These are phyloP conservation scores for Diadromus collaris DNA, from an alignment of 2,888 invertebrate genomes.

Conservation along the genomic window DNA sequence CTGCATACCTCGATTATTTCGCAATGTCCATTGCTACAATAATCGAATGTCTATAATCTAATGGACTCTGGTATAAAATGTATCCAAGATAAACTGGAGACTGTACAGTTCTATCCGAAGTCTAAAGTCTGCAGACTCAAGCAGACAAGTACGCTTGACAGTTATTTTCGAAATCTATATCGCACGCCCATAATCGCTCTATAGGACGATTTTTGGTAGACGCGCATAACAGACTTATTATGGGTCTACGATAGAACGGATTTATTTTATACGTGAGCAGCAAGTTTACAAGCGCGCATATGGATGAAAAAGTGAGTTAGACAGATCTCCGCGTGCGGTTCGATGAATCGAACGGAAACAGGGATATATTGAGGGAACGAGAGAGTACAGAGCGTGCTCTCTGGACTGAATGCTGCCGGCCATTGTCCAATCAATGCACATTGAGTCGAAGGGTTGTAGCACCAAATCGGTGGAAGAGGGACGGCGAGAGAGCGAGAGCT, in stretches of 20 bases:
- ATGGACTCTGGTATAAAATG: too few species aligned
- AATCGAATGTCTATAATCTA: too few species aligned
- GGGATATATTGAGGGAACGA: constrained; percentile 45
- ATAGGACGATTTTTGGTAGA: neutral
- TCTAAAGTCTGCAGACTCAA: too few species aligned
- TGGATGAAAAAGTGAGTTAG: neutral
- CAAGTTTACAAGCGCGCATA: constrained; percentile 68
- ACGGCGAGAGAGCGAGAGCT: constrained; percentile 13
- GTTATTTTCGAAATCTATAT: too few species aligned
- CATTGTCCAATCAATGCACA: constrained; percentile 77
- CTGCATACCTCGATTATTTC: too few species aligned
- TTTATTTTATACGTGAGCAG: neutral
- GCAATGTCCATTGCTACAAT: too few species aligned
- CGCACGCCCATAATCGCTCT: too few species aligned
- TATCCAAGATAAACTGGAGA: too few species aligned
- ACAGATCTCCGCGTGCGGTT: constrained; percentile 29
- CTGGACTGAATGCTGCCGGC: constrained; percentile 66
- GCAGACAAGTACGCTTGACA: too few species aligned
- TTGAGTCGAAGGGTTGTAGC: constrained; percentile 70
- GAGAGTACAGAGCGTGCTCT: constrained; percentile 53
- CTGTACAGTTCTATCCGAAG: too few species aligned
- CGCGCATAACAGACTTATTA: too few species aligned
- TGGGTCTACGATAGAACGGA: neutral
- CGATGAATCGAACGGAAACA: constrained; percentile 48
- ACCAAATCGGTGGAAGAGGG: constrained; percentile 56